These are phyloP conservation scores for Echinops telfairi DNA, from an alignment of 2,113 vertebrate genomes.

Conservation along the genomic window DNA sequence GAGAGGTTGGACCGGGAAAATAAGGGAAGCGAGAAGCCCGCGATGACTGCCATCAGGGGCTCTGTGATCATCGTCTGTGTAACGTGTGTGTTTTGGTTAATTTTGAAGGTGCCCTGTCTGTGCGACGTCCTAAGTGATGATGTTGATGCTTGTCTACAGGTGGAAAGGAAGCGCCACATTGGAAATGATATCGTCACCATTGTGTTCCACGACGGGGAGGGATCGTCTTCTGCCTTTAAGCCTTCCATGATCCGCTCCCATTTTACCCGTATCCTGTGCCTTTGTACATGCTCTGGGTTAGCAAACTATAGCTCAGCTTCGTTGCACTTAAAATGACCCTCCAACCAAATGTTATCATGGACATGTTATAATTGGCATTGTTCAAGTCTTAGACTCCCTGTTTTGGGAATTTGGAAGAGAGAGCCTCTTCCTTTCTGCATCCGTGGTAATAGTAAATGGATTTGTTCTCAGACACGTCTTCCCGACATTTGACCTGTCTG, in stretches of 20 bases:
- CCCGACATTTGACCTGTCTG: neutral
- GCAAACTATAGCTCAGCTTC: neutral
- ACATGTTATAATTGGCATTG: neutral
- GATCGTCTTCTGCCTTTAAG: constrained; percentile 95
- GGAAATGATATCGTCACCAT: constrained; percentile 99
- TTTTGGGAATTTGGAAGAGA: neutral
- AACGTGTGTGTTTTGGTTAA: neutral
- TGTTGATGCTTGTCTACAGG: constrained; percentile 86
- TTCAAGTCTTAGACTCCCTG: neutral
- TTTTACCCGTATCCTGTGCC: constrained; percentile 97
- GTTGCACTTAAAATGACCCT: neutral
- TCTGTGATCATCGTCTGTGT: fast-evolving
- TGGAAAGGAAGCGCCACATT: constrained; percentile 99
- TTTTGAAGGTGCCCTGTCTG: neutral
- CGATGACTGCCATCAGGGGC: fast-evolving
- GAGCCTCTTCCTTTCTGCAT: neutral
- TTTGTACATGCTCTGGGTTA: neutral
- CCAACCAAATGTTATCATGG: neutral
- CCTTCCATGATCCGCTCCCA: constrained; percentile 99
- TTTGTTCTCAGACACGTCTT: constrained; percentile 12
- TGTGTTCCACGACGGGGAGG: constrained; percentile 98
- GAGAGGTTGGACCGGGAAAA: neutral
- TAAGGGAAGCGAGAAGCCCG: neutral
- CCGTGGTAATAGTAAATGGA: neutral
- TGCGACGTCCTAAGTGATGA: constrained; percentile 16